Evolutionary conservation across 2,797 vertebrate genomes (phyloP).

Genomic region (Poeciliopsis gracilis): DNA sequence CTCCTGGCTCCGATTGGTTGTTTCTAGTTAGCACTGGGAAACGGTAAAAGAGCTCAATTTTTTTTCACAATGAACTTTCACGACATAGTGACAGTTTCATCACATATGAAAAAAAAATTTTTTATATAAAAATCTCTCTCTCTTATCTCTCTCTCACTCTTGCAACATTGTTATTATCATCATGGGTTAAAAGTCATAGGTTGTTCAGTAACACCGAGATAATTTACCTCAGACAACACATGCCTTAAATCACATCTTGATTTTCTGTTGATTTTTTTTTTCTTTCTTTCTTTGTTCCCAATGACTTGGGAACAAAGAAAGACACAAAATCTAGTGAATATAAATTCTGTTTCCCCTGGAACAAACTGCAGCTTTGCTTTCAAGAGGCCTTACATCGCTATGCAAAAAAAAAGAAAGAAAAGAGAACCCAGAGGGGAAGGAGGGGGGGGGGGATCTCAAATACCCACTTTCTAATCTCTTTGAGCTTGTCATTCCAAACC

Average conservation of each 20-base stretch:
- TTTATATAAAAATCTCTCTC: too few relatives aligned
- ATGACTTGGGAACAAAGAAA: not conserved
- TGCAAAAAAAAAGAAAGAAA: slow-evolving; percentile 4
- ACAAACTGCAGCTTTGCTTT: slow-evolving; percentile 29
- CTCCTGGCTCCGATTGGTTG: too few relatives aligned
- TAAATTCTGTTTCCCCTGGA: slow-evolving; percentile 16
- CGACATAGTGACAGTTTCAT: too few relatives aligned
- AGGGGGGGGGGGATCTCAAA: not conserved
- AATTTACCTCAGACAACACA: not conserved
- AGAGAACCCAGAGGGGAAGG: not conserved
- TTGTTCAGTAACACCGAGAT: not conserved
- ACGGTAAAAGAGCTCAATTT: too few relatives aligned
- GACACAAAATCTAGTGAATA: not conserved
- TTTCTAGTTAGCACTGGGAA: too few relatives aligned
- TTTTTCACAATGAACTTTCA: too few relatives aligned
- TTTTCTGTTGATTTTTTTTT: not conserved
- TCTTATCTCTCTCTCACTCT: not conserved
- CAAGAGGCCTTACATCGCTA: slow-evolving; percentile 25
- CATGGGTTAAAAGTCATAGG: not conserved
- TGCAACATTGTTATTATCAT: not conserved
- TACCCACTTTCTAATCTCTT: slow-evolving; percentile 48
- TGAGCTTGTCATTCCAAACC: slow-evolving; percentile 48
- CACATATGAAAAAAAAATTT: too few relatives aligned
- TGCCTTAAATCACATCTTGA: not conserved
- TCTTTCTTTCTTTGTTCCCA: not conserved